Evolutionary conservation across 2,888 invertebrate species (phyloP).

Genomic region (Cerastoderma edule): DNA sequence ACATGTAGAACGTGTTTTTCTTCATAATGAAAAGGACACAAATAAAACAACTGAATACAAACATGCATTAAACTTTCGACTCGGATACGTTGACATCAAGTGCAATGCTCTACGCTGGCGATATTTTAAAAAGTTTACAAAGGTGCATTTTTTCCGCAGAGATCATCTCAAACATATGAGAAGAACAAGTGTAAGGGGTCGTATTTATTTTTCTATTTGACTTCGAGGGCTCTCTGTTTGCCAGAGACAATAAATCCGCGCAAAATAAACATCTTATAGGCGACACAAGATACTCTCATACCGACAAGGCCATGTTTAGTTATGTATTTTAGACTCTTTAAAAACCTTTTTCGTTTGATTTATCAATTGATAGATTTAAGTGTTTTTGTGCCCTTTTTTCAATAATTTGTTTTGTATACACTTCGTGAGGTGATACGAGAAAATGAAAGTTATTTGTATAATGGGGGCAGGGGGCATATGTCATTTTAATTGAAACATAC

Average conservation of each 20-base stretch:
- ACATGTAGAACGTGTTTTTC: background rate
- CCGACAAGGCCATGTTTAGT: conserved; percentile 5
- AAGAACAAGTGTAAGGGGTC: conserved; percentile 22
- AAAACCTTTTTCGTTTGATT: background rate
- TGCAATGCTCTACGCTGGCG: too few relatives aligned
- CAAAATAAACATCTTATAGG: conserved; percentile 55
- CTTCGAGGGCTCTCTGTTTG: conserved; percentile 55
- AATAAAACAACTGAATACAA: background rate
- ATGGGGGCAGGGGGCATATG: too few relatives aligned
- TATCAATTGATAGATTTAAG: conserved; percentile 13
- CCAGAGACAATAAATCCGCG: conserved; percentile 57
- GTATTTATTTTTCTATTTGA: conserved; percentile 65
- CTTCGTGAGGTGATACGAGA: too few relatives aligned
- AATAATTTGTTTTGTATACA: background rate
- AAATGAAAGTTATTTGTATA: too few relatives aligned
- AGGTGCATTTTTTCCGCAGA: too few relatives aligned
- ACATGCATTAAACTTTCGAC: too few relatives aligned
- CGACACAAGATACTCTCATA: conserved; percentile 28
- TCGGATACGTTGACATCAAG: too few relatives aligned
- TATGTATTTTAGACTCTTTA: conserved; percentile 17
- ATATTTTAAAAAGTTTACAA: too few relatives aligned
- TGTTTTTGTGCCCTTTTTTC: background rate
- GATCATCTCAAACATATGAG: too few relatives aligned
- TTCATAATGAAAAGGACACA: conserved; percentile 4
- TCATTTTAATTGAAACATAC: too few relatives aligned